A percentile compares a stretch with the other conserved stretches of the same genome.
phyloP scores from a whole-genome alignment of 2,797 vertebrate species.

The Xiphorhynchus erythropygius region DNA sequence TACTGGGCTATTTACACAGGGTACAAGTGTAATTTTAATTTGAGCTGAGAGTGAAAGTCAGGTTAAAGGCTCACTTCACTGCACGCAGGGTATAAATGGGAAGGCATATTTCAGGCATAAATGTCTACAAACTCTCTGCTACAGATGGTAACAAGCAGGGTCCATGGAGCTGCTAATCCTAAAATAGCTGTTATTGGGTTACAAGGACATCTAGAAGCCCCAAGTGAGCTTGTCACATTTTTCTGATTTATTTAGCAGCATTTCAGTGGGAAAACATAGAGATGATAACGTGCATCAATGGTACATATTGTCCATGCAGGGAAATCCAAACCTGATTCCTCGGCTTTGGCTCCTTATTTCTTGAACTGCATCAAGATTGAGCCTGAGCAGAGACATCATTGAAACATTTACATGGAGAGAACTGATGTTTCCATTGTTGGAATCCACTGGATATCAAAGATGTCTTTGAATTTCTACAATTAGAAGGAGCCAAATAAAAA shows the following conservation, averaged over 20 bases:
- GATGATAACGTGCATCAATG: background rate
- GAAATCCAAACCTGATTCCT: background rate
- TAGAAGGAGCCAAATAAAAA: constrained; percentile 59
- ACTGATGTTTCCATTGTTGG: constrained; percentile 31
- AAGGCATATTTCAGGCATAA: background rate
- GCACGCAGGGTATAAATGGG: background rate
- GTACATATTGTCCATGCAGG: background rate
- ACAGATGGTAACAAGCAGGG: background rate
- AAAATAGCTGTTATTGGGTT: background rate
- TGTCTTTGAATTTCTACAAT: constrained; percentile 52
- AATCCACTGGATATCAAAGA: constrained; percentile 58
- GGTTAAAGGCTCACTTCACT: background rate
- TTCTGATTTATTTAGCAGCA: background rate
- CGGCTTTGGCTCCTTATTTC: background rate
- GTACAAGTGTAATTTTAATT: background rate
- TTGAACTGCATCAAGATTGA: background rate
- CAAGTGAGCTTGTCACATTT: background rate
- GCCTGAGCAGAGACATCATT: background rate
- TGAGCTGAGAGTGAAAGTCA: background rate
- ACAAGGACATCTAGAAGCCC: background rate
- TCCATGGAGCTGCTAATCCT: background rate
- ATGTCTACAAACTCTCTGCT: background rate
- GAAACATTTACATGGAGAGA: background rate
- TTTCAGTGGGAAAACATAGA: background rate
- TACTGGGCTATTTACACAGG: background rate